These are phyloP conservation scores for Platalea minor DNA, from an alignment of 2,797 vertebrate species.

Conservation along the genomic window DNA sequence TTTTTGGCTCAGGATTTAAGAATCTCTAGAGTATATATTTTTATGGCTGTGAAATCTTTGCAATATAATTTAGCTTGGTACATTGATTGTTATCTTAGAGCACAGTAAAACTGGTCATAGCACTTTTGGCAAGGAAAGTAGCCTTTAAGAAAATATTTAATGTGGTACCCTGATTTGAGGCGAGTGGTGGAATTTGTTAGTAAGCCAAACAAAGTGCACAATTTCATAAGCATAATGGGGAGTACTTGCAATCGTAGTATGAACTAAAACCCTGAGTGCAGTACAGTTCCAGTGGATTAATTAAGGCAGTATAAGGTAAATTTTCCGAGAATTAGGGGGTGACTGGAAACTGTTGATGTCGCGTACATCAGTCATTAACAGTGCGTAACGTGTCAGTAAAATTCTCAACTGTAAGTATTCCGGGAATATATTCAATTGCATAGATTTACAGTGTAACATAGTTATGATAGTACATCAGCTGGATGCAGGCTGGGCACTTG, in stretches of 20 bases:
- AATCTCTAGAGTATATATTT: not conserved
- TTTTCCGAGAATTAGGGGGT: not conserved
- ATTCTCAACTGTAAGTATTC: not conserved
- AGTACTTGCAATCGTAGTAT: not conserved
- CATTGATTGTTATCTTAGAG: not conserved
- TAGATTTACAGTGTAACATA: not conserved
- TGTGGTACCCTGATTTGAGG: not conserved
- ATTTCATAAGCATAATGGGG: not conserved
- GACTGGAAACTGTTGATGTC: not conserved
- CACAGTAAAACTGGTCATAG: not conserved
- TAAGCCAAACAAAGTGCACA: not conserved
- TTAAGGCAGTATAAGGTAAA: not conserved
- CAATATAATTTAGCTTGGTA: not conserved
- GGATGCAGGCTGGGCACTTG: not conserved
- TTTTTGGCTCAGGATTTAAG: not conserved
- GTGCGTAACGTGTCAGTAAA: not conserved
- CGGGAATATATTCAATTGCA: not conserved
- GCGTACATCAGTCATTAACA: not conserved
- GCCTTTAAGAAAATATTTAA: not conserved
- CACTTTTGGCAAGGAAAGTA: not conserved
- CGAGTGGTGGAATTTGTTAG: not conserved
- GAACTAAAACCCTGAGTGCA: not conserved
- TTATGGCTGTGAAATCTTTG: not conserved
- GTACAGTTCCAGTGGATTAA: not conserved
- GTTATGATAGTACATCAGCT: not conserved